Evolutionary conservation across 2,888 invertebrate genomes (phyloP), one percentile per base, ranked within the genome.

Genomic region (Drosophila borealis): DNA sequence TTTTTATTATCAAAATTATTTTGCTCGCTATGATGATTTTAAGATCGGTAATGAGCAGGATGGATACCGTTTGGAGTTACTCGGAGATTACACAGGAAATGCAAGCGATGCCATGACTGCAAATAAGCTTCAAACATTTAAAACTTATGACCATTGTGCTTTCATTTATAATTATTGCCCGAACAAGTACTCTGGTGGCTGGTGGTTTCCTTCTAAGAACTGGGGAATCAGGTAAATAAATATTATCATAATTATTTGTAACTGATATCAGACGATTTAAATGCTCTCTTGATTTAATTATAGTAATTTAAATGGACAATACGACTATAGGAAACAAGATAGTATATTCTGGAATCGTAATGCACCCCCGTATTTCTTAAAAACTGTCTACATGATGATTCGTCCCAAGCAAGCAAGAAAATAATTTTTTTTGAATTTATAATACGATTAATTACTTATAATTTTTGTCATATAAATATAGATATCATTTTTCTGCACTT

Each of bases 331-430:
- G 25, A 25, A 8, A 8, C 25, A 4, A 6, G 2, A 8, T 29
- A 0, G 0, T 8, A 29, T 29, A 8, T 29, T 29, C 29, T 29
- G 29, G 29, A 29, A 25, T 0, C 6, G 1, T 25, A 2, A 25
- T 25, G 25, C 5, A 25, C 1, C 8, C 29, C 29, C 29, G 2
- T 29, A 8, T 29, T 25, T 8, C 6, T 10, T 14, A 4, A 29
- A 29, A 14, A 3, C 46, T 14, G 29, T 2, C 29, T 14, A 46
- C 46, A 46, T 46, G 46, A 46, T 29, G 46, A 46, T 46, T 14
- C 46, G 46, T 10, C 46, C n/a, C 5, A 46, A 29, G 14, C 6
- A 11, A 29, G 14, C n/a, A 4, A 29, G 10, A 29, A 8, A 6
- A n/a, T n/a, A 10, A 21, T 10, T 29, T 8, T 29, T 2, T 17